These are phyloP conservation scores for Rhamphomyia laevipes DNA, from an alignment of 2,888 invertebrate species.

Conservation along the genomic window DNA sequence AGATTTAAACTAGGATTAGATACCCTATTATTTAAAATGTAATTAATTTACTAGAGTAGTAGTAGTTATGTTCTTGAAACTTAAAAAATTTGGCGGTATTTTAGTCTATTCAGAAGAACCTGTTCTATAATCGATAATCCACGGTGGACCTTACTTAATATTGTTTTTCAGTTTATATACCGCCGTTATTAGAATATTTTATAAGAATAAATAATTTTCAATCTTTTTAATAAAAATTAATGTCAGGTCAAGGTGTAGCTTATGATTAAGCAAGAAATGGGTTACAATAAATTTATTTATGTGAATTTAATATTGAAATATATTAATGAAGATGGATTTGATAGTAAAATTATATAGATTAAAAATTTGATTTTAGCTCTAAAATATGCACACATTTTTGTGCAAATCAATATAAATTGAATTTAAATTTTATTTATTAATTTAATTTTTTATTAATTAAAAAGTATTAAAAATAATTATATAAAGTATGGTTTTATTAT, in stretches of 20 bases:
- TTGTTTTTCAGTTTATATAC: neutral
- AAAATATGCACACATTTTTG: slow-evolving; percentile 57
- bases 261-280: slow-evolving; percentile 51
- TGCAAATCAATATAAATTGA: slow-evolving; percentile 21
- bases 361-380: slow-evolving; percentile 49
- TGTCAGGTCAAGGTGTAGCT: slow-evolving; percentile 62
- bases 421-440: slow-evolving; percentile 22
- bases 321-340: slow-evolving; percentile 51
- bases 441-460: slow-evolving; percentile 24
- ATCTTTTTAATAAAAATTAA: slow-evolving; percentile 37
- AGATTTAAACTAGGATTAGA: slow-evolving; percentile 52
- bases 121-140: slow-evolving; percentile 57
- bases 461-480: slow-evolving; percentile 38
- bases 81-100: slow-evolving; percentile 60
- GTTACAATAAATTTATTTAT: slow-evolving; percentile 50
- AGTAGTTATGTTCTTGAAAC: slow-evolving; percentile 49
- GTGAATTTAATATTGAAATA: slow-evolving; percentile 40
- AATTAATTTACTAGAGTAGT: slow-evolving; percentile 42
- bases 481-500: slow-evolving; percentile 38
- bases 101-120: slow-evolving; percentile 58
- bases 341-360: slow-evolving; percentile 45
- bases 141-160: slow-evolving; percentile 33
- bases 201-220: slow-evolving; percentile 41
- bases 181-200: slow-evolving; percentile 17
- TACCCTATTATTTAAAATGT: slow-evolving; percentile 50